Percentiles rank a stretch among this genome's conserved stretches.
phyloP scores from a whole-genome alignment of 2,113 vertebrate species.

The Melierax canorus region DNA sequence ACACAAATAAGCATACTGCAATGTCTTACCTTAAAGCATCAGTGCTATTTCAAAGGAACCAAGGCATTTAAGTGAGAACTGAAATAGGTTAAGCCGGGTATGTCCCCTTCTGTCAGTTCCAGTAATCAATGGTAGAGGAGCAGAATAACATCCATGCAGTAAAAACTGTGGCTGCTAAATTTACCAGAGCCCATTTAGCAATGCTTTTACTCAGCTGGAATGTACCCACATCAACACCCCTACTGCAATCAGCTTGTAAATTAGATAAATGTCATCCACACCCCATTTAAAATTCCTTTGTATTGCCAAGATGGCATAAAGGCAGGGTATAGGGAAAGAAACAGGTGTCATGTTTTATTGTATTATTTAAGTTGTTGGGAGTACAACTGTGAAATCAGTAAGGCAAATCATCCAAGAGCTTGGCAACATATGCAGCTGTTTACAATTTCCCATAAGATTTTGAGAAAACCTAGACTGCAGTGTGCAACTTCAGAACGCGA shows the following conservation, averaged over 20 bases:
- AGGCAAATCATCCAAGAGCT: background rate
- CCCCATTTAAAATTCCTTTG: background rate
- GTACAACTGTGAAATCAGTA: background rate
- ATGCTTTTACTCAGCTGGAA: constrained; percentile 24
- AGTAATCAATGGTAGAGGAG: background rate
- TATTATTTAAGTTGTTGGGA: background rate
- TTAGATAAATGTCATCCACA: background rate
- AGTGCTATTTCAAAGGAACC: background rate
- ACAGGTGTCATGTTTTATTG: background rate
- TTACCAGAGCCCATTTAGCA: background rate
- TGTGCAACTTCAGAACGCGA: background rate
- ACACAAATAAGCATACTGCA: background rate
- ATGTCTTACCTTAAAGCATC: background rate
- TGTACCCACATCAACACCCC: background rate
- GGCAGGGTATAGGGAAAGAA: background rate
- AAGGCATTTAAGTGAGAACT: background rate
- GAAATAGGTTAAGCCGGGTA: background rate
- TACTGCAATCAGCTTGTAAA: background rate
- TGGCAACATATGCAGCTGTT: background rate
- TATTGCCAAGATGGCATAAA: background rate
- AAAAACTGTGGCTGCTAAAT: background rate
- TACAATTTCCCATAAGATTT: background rate
- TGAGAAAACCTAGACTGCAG: background rate
- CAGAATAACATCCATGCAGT: background rate
- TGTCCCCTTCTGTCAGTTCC: background rate